phyloP scores from a whole-genome alignment of 1,140 invertebrate species.

The Berghia stephanieae region DNA sequence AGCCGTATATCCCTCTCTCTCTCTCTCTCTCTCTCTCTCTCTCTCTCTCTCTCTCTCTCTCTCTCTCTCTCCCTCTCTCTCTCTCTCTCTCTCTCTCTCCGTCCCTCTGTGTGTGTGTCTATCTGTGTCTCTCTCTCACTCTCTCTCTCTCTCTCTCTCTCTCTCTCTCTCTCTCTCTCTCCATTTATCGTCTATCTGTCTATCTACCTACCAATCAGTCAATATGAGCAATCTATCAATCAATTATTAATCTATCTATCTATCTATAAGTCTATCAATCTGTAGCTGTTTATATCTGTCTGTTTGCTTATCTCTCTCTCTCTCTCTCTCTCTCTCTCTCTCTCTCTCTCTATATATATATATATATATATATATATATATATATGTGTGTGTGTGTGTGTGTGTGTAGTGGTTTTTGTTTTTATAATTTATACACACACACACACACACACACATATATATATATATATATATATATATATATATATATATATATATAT shows the following conservation, averaged over 20 bases:
- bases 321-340: neutral
- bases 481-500: neutral
- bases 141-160: conserved; percentile 20
- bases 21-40: conserved; percentile 3
- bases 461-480: neutral
- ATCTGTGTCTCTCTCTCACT: neutral
- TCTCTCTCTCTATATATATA: no score
- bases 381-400: no score
- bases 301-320: neutral
- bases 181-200: neutral
- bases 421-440: no score
- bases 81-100: conserved; percentile 13
- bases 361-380: no score
- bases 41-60: neutral
- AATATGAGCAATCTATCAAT: neutral
- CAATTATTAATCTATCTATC: neutral
- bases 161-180: neutral
- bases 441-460: no score
- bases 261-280: neutral
- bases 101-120: neutral
- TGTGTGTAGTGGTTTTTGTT: no score
- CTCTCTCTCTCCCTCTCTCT: neutral
- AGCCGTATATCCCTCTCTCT: neutral
- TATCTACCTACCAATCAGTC: neutral
- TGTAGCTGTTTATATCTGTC: neutral